Evolutionary conservation across 2,113 vertebrate species (phyloP).

Genomic region (Semnopithecus entellus): DNA sequence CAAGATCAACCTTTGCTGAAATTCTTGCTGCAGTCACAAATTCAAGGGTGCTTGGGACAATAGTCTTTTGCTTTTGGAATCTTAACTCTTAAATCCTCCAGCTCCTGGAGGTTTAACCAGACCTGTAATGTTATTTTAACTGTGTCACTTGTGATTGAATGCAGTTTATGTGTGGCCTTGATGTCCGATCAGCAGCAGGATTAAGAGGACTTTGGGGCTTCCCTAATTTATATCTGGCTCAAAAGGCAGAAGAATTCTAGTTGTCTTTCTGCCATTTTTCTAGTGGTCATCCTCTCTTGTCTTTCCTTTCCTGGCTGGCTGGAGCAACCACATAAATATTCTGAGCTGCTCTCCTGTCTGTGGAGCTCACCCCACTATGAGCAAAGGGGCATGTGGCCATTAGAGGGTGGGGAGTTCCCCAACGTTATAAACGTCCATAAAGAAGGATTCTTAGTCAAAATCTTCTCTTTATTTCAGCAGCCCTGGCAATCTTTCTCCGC

Average conservation of each 20-base stretch:
- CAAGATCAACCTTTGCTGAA: background rate
- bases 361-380: background rate
- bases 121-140: slow-evolving; percentile 48
- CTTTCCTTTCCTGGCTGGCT: background rate
- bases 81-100: slow-evolving; percentile 35
- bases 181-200: background rate
- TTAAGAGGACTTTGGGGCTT: slow-evolving; percentile 14
- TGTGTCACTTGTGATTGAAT: slow-evolving; percentile 51
- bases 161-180: slow-evolving; percentile 25
- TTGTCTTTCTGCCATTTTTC: background rate
- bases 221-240: slow-evolving; percentile 12
- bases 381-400: background rate
- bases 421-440: background rate
- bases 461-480: background rate
- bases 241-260: background rate
- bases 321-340: background rate
- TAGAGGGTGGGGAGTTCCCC: background rate
- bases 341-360: background rate
- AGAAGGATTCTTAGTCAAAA: background rate
- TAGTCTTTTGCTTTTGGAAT: background rate
- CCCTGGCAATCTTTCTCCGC: background rate
- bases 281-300: background rate
- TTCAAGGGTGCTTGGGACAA: background rate
- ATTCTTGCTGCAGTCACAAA: background rate
- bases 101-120: slow-evolving; percentile 37